Evolutionary conservation across 2,113 vertebrate species (phyloP), one percentile per base, ranked within the genome.

Genomic region (Chaetorhynchus papuensis): DNA sequence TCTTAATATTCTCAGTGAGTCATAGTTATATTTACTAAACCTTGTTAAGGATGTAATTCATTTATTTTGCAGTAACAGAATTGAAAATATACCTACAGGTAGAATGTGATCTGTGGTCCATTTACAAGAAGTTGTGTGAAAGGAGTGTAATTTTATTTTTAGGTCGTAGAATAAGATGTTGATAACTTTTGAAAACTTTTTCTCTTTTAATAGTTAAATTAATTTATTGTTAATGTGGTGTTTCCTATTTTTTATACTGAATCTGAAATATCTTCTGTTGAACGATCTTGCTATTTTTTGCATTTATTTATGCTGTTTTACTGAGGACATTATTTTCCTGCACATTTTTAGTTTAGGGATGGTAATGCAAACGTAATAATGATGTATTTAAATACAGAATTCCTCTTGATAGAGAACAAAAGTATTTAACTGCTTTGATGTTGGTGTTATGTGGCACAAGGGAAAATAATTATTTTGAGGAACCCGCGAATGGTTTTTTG

Each of bases 241-340:
- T 70, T 57, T 63, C 19, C 17, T 71, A 5, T 3, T 74, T n/a
- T 65, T 45, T 28, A 4, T 78, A 22, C 6, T 45, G 70, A 76
- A 54, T 75, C 33, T 47, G 70, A 85, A 83, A 37, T 49, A 37
- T 2, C 6, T 9, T 54, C 33, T 68, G 9, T 56, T 54, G 37
- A 59, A 45, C 23, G 7, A 6, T 54, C 19, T 82, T 63, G 28
- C 30, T 0, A 3, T 75, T 78, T 68, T 37, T 90, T 76, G 37
- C 13, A 7, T 75, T 75, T 54, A 10, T 41, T 78, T 53, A 1
- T 3, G 2, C 31, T 33, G 0, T 56, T 50, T 80, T 54, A 42
- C 11, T 42, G 13, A 44, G 57, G 22, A 13, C 2, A 0, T 61
- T 65, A 2, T 47, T 39, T 64, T 78, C 14, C 8, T 4, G 0